A percentile compares a stretch with the other conserved stretches of the same genome.
Conservation (phyloP, 2,888 invertebrate genomes). For the Patella pellucida region DNA sequence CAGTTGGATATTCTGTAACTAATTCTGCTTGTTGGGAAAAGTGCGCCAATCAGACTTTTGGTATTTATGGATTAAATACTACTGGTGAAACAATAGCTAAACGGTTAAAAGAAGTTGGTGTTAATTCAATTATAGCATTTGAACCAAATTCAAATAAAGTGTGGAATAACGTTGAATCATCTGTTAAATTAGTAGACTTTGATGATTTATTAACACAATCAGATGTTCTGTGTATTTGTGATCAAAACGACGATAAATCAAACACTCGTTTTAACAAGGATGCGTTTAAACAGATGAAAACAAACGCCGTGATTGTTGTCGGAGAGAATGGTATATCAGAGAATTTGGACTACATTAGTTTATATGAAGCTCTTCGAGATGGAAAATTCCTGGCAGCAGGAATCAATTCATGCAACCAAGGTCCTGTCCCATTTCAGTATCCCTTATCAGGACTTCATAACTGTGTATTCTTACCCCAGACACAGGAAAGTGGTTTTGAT, state of each 20-base stretch:
- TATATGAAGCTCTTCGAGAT: constrained; percentile 81
- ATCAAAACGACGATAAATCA: constrained; percentile 80
- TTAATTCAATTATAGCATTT: constrained; percentile 59
- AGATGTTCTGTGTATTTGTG: constrained; percentile 88
- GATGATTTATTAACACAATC: constrained; percentile 81
- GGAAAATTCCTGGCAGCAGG: constrained; percentile 86
- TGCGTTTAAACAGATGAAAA: constrained; percentile 89
- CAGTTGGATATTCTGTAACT: not conserved
- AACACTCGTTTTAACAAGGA: constrained; percentile 83
- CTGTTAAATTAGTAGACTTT: constrained; percentile 76
- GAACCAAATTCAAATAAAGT: constrained; percentile 75
- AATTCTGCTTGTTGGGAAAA: not conserved
- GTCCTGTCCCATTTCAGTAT: constrained; percentile 86
- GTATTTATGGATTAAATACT: constrained; percentile 67
- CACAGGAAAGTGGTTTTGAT: constrained; percentile 36
- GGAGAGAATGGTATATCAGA: constrained; percentile 75
- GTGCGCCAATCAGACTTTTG: constrained; percentile 78
- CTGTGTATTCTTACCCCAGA: constrained; percentile 82
- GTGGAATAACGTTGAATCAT: constrained; percentile 79
- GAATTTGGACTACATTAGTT: constrained; percentile 80
- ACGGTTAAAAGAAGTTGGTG: constrained; percentile 82
- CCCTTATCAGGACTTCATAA: constrained; percentile 83
- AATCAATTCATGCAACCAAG: constrained; percentile 90
- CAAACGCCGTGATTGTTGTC: constrained; percentile 86
- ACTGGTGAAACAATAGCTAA: constrained; percentile 79